phyloP scores from a whole-genome alignment of 2,113 vertebrate species.

The Stigmatopora nigra region DNA sequence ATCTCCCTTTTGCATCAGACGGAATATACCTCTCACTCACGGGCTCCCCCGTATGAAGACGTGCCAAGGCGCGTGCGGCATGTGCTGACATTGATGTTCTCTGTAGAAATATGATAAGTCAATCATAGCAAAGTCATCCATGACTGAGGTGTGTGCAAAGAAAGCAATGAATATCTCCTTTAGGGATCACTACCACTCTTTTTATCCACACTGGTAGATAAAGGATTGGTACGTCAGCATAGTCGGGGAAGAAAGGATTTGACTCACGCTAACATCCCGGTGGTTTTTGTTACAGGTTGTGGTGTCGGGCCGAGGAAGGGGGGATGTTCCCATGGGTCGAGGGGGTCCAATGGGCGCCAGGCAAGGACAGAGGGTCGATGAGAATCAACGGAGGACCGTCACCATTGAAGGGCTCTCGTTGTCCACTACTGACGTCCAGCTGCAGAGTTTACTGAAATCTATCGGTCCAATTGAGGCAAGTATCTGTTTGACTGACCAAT shows the following conservation, averaged over 20 bases:
- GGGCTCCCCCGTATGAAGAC: conserved; percentile 47
- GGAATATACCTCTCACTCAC: conserved; percentile 44
- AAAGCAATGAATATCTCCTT: conserved; percentile 15
- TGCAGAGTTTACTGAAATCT: conserved; percentile 88
- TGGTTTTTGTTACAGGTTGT: conserved; percentile 70
- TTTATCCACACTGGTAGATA: conserved; percentile 10
- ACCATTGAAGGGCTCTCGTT: conserved; percentile 94
- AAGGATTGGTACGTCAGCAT: conserved; percentile 30
- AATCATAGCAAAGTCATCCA: conserved; percentile 38
- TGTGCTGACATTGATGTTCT: conserved; percentile 46
- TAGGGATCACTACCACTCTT: conserved; percentile 15
- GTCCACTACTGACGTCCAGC: conserved; percentile 86
- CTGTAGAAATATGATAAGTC: conserved; percentile 58
- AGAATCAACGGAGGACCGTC: conserved; percentile 79
- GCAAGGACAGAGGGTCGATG: conserved; percentile 75
- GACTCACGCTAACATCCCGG: neutral
- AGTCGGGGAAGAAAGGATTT: neutral
- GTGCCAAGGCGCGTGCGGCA: conserved; percentile 34
- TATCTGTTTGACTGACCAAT: neutral
- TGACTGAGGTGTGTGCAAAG: conserved; percentile 24
- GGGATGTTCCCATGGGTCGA: conserved; percentile 70
- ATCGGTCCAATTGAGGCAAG: conserved; percentile 94
- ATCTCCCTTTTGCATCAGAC: conserved; percentile 32
- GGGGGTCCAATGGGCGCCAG: conserved; percentile 77
- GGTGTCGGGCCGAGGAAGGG: conserved; percentile 78